Evolutionary conservation across 2,888 invertebrate genomes (phyloP).

Genomic region (Euclidia mi): DNA sequence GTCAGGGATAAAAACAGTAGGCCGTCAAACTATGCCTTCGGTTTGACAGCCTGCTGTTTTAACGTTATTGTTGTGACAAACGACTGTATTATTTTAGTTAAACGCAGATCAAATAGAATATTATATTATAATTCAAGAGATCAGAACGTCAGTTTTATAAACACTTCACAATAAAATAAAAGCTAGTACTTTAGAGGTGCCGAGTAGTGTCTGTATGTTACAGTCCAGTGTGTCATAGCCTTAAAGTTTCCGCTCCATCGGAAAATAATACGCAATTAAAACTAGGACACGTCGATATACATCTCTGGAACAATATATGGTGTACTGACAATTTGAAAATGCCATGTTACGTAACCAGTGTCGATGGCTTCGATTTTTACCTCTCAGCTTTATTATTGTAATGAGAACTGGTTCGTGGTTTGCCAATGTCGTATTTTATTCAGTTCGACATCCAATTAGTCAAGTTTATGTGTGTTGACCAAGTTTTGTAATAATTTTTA

Average conservation of each 20-base stretch:
- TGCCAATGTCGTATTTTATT: conserved; percentile 8
- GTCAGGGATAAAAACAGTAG: too few species aligned
- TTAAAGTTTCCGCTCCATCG: conserved; percentile 14
- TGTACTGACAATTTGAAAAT: conserved; percentile 15
- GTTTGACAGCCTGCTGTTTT: too few species aligned
- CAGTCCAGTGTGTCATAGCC: not conserved
- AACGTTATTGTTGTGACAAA: too few species aligned
- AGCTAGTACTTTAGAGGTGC: too few species aligned
- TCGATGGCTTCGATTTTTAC: conserved; percentile 10
- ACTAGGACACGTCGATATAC: conserved; percentile 63
- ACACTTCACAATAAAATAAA: too few species aligned
- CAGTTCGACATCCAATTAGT: conserved; percentile 16
- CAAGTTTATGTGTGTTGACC: conserved; percentile 6
- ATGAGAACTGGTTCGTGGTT: conserved; percentile 18
- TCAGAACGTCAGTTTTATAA: too few species aligned
- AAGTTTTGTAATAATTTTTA: conserved; percentile 6
- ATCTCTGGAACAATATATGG: conserved; percentile 58
- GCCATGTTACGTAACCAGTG: conserved; percentile 8
- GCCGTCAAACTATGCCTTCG: too few species aligned
- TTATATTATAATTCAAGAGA: too few species aligned
- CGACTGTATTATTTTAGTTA: too few species aligned
- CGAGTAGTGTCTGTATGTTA: not conserved
- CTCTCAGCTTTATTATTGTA: conserved; percentile 10
- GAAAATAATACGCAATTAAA: conserved; percentile 56
- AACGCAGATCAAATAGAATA: too few species aligned